Evolutionary conservation across 2,888 invertebrate genomes (phyloP), one percentile per base, ranked within the genome.

Genomic region (Trilocha varians): DNA sequence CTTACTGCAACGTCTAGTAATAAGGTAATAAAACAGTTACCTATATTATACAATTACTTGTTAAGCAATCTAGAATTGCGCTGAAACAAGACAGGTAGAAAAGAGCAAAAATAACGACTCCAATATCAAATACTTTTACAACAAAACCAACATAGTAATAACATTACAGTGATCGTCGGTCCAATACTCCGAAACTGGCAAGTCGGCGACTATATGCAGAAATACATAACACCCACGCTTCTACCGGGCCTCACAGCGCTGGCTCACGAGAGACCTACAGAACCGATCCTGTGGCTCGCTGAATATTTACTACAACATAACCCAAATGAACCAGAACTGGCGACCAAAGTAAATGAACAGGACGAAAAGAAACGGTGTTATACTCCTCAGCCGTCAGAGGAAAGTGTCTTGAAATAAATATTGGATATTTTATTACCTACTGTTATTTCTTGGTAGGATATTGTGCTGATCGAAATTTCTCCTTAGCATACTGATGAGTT

Each of bases 271-370:
- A 91, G 91, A 49, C 95, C 95, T 0, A 78, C 86, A 0, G 93
- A 95, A 68, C 95, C 95, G 0, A 76, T 95, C 33, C 66, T 91
- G 17, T 94, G 92, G 91, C 74, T 96, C 34, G 94, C 93, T 1
- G 91, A 94, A 50, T 91, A 93, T 88, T 76, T 96, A 34, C 75
- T 91, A 5, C 73, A 87, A 34, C 90, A 94, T 69, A 94, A 95
- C 77, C 93, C 93, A 3, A 92, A 91, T 63, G 91, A 90, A 62
- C 93, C 92, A 0, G 84, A 78, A 38, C 32, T 73, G 4, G 73
- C 62, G 1, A 55, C 73, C 0, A 70, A 68, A 43, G 46, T 60
- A 2, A 40, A 60, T 0, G 74, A 68, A 1, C 46, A 59, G 36
- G 53, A 55, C 5, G 73, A 75, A 2, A 74, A 82, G 5, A 45